These are phyloP conservation scores for Drosophila elegans DNA, from an alignment of 1,140 invertebrate species.

Conservation along the genomic window DNA sequence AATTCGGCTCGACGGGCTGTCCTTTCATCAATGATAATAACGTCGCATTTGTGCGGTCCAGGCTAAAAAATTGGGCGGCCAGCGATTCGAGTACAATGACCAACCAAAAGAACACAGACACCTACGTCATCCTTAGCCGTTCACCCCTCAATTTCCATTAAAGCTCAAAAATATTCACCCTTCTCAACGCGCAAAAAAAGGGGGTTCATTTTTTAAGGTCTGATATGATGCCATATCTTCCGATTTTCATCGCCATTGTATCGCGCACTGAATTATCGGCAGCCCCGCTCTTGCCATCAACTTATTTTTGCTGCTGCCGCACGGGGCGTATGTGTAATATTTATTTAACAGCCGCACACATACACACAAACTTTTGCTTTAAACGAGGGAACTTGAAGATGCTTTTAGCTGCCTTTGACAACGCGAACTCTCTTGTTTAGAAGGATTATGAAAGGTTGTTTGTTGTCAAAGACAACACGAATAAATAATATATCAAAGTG, in stretches of 20 bases:
- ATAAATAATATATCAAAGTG: conserved; percentile 34
- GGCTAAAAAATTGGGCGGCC: conserved; percentile 37
- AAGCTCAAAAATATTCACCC: conserved; percentile 9
- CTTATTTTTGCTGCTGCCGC: conserved; percentile 30
- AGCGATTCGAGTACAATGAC: conserved; percentile 58
- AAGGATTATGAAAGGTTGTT: conserved; percentile 32
- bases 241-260: conserved; percentile 69
- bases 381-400: conserved; percentile 26
- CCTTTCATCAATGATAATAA: conserved; percentile 80
- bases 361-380: conserved; percentile 32
- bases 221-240: conserved; percentile 60
- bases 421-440: conserved; percentile 23
- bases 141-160: neutral
- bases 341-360: conserved; percentile 51
- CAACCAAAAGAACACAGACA: conserved; percentile 46
- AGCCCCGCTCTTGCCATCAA: conserved; percentile 30
- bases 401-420: conserved; percentile 33
- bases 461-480: conserved; percentile 21
- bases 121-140: conserved; percentile 18
- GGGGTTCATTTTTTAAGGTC: conserved; percentile 45
- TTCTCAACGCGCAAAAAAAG: conserved; percentile 3
- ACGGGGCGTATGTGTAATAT: conserved; percentile 72
- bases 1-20: conserved; percentile 60
- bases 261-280: conserved; percentile 35
- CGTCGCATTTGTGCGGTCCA: conserved; percentile 67